These are phyloP conservation scores for Meghimatium bilineatum DNA, from an alignment of 2,888 invertebrate genomes.

Conservation along the genomic window DNA sequence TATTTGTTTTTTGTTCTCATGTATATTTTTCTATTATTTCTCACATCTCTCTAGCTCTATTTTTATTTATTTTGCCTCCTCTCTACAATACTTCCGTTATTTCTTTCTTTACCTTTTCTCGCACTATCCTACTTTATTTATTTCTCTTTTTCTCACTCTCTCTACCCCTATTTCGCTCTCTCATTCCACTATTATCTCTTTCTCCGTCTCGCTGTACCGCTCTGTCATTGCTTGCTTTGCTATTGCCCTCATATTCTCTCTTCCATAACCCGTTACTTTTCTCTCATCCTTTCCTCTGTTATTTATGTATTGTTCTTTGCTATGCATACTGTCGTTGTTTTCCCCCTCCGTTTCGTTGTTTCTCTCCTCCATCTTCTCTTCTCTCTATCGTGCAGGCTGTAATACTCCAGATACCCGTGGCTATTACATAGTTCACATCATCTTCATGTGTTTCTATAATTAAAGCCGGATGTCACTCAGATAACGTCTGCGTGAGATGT, in stretches of 20 bases:
- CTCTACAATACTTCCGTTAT: not conserved
- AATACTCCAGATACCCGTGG: not conserved
- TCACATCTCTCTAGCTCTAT: not conserved
- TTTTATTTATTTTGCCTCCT: not conserved
- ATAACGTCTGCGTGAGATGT: too few relatives aligned
- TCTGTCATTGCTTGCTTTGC: not conserved
- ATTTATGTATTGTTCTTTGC: too few relatives aligned
- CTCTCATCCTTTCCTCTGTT: not conserved
- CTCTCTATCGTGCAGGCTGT: not conserved
- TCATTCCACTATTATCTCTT: conserved; percentile 10
- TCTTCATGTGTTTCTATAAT: not conserved
- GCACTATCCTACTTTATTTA: too few relatives aligned
- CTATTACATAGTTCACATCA: not conserved
- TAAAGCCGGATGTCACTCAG: too few relatives aligned
- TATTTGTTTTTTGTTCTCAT: not conserved
- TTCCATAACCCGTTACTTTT: not conserved
- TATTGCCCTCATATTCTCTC: conserved; percentile 19
- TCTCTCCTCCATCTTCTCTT: not conserved
- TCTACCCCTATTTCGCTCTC: not conserved
- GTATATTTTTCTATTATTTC: not conserved
- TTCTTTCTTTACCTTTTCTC: not conserved
- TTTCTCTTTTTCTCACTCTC: not conserved
- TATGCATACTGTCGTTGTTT: not conserved
- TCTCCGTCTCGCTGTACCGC: conserved; percentile 35
- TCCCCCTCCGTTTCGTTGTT: not conserved